Base-by-base conservation (phyloP, 30 jellyfish, hydroid and myxozoan species). In the Euphysa ruthae region DNA sequence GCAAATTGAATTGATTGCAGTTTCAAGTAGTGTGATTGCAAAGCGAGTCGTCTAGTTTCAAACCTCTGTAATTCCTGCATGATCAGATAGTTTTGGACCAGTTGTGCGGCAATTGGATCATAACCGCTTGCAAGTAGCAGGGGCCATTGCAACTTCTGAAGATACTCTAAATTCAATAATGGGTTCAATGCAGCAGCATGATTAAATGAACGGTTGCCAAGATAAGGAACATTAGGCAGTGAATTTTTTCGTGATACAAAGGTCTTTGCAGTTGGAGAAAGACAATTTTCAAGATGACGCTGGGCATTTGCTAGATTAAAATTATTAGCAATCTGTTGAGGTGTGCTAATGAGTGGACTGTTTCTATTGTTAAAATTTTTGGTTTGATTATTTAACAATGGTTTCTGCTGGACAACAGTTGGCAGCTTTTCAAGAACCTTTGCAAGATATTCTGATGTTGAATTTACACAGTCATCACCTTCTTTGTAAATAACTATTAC, bases 251-350 rank as follows among this genome's bases (percentile, higher is more conserved):
- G 86, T 4, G 98, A 89, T 14, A 79, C 93, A 54, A 89, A 89
- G 8, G 93, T 42, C 49, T 62, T 89, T 14, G 98, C 98, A 4
- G 98, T 70, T 30, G 98, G 95, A 15, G 98, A 89, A 43, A 89
- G 73, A 19, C 71, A 28, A 30, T 55, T 77, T 0, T 55, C 90
- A 25, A 27, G 25, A 8, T 44, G 83, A 29, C 66, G 74, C 20
- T 33, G 26, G 13, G 23, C 49, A 20, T n/a, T n/a, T 6, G 24
- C 15, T 10, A 10, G 21, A 30, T 4, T 60, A 18, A 4, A 24
- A 4, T 27, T n/a, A 32, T 61, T 71, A n/a, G 25, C 78, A 13
- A 24, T 29, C 16, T 32, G 70, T 25, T 69, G 46, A 2, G 79
- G 80, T 7, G 27, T 52, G n/a, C 32, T 23, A 23, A 75, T 65